phyloP scores from a whole-genome alignment of 2,888 invertebrate species.

The Lasius fuliginosus region DNA sequence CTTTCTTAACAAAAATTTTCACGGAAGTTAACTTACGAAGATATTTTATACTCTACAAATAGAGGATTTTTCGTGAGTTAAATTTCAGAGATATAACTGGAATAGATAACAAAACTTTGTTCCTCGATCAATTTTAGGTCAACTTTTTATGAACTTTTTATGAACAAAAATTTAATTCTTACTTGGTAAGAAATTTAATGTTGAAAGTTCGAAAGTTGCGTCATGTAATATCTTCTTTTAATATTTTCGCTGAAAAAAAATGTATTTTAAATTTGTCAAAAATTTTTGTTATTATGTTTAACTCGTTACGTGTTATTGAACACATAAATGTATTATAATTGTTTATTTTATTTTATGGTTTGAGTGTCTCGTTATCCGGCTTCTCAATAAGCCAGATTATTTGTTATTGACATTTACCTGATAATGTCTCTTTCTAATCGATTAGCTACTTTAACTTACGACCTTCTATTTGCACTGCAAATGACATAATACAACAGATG shows the following conservation, averaged over 20 bases:
- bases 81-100: not conserved
- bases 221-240: not conserved
- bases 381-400: not conserved
- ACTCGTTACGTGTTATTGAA: not conserved
- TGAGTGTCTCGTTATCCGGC: not conserved
- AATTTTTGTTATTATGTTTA: not conserved
- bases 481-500: conserved; percentile 23
- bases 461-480: not conserved
- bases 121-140: not conserved
- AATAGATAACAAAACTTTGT: conserved; percentile 21
- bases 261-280: conserved; percentile 5
- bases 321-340: not conserved
- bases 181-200: conserved; percentile 16
- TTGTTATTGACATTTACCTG: not conserved
- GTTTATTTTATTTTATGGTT: not conserved
- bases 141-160: conserved; percentile 26
- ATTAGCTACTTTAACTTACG: not conserved
- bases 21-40: not conserved
- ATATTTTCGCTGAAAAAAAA: conserved; percentile 9
- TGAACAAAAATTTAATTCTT: conserved; percentile 24
- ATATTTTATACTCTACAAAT: not conserved
- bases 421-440: not conserved
- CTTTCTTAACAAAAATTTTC: not conserved
- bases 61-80: not conserved
- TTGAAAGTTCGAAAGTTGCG: not conserved